Evolutionary conservation across 2,113 vertebrate genomes (phyloP).

Genomic region (Cynocephalus volans): DNA sequence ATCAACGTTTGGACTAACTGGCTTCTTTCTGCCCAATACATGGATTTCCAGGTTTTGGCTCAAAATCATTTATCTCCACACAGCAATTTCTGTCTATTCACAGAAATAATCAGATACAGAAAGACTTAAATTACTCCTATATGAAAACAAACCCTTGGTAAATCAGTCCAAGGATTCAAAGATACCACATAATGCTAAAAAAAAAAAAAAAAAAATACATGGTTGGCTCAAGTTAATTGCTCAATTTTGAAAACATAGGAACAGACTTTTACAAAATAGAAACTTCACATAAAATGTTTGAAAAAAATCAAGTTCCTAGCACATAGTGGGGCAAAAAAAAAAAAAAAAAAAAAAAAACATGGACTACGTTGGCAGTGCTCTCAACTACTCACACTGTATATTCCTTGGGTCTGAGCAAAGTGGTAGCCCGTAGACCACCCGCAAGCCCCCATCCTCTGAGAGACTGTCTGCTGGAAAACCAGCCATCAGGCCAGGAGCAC

Average conservation of each 20-base stretch:
- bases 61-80: conserved; percentile 65
- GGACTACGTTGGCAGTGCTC: background rate
- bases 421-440: background rate
- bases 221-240: background rate
- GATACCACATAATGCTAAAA: background rate
- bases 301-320: background rate
- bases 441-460: background rate
- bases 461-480: background rate
- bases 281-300: background rate
- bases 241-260: conserved; percentile 31
- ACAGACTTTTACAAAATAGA: conserved; percentile 39
- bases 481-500: background rate
- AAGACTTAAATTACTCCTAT: conserved; percentile 49
- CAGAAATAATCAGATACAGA: conserved; percentile 68
- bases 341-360: background rate
- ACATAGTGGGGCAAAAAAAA: background rate
- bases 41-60: conserved; percentile 62
- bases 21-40: background rate
- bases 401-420: background rate
- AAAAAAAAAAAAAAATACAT: background rate
- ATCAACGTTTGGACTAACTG: conserved; percentile 22
- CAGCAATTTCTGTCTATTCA: conserved; percentile 67
- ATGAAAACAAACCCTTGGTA: conserved; percentile 64
- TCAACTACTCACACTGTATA: background rate
- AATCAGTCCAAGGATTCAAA: conserved; percentile 54